Conservation (phyloP, 2,888 invertebrate genomes). For the Polietes domitor region DNA sequence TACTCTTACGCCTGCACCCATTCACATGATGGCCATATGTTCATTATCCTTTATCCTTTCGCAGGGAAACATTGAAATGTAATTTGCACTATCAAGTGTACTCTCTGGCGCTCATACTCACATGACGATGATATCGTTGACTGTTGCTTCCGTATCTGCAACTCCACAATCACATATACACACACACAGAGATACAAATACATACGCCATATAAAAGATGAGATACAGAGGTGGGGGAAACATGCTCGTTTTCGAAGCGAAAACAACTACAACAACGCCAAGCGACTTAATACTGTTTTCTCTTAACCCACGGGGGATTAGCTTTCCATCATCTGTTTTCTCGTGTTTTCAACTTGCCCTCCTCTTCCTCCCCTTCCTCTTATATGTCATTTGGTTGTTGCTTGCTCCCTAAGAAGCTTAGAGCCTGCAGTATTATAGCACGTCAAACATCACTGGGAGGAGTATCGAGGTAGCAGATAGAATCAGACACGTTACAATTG, state of each 20-base stretch:
- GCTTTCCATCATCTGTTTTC: constrained; percentile 13
- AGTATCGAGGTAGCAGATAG: neutral
- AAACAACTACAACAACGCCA: neutral
- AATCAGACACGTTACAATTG: neutral
- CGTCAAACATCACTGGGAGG: neutral
- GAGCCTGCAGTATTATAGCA: neutral
- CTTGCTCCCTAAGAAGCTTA: neutral
- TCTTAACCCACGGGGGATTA: constrained; percentile 20
- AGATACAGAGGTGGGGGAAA: neutral
- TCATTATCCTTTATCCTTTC: neutral
- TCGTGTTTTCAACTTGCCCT: neutral
- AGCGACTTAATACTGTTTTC: constrained; percentile 25
- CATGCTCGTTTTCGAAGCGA: neutral
- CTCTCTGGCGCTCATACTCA: neutral
- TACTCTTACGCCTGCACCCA: neutral
- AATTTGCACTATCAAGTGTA: constrained; percentile 4
- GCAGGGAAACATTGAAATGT: neutral
- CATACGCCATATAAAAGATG: no score
- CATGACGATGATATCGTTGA: neutral
- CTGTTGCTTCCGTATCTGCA: neutral
- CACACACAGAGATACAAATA: neutral
- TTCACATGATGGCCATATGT: neutral
- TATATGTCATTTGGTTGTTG: neutral
- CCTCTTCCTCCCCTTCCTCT: neutral
- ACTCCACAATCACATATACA: neutral